Base-by-base conservation (phyloP, 2,797 vertebrate species). In the Danionella dracula region DNA sequence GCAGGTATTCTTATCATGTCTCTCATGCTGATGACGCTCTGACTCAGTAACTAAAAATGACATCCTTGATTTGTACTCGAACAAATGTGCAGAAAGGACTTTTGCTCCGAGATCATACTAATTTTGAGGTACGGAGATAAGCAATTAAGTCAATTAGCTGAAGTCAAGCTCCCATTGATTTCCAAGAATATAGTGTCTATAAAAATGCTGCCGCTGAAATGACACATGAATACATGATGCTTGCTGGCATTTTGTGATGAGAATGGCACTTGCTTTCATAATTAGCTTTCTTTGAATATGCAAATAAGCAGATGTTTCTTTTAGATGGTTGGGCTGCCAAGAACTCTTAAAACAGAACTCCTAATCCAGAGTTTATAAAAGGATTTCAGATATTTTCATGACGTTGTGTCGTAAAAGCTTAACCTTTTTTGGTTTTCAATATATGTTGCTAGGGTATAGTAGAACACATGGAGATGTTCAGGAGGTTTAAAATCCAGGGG, bases 61-160 rank as follows among this genome's bases (percentile, higher is more conserved):
- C 42, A 49, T 32, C 27, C 53, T 57, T 27, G 2, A 55, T 55
- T 65, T 55, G 56, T 59, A 10, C 50, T 55, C 13, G n/a, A 38
- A 44, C 40, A 55, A 55, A 65, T 40, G 53, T 53, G 19, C 53
- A 31, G 23, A 57, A 66, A 57, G 16, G 63, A 40, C 64, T 66
- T 57, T 21, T 49, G 44, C 15, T 57, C 64, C 40, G 53, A 57
- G 53, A 49, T 56, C 63, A 40, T 38, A 19, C 20, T 48, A 8
- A 66, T 66, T 66, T 57, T 48, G 21, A 57, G 64, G 32, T 48
- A 48, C 32, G 42, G 37, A 21, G 34, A 49, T 46, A 41, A 66
- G 53, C 63, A 66, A 57, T 57, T 66, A 57, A 66, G 53, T 38
- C 53, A 66, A 66, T 66, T 66, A 66, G 10, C 21, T 66, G 16